Conservation (phyloP, 2,797 vertebrate genomes). For the Aphelocoma californica region DNA sequence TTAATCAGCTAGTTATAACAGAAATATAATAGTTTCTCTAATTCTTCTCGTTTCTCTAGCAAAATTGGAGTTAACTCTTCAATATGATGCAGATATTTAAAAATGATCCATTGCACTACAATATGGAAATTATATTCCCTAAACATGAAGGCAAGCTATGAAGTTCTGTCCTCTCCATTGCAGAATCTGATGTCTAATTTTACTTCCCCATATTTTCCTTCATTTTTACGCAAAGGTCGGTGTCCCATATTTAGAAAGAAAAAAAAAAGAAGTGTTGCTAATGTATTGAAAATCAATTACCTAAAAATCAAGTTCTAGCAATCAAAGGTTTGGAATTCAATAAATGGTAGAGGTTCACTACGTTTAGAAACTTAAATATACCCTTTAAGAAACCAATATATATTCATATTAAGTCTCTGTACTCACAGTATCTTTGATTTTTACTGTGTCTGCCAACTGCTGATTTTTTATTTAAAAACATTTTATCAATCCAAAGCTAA, state of each 20-base stretch:
- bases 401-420: background rate
- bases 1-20: background rate
- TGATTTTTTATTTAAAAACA: constrained; percentile 24
- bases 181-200: background rate
- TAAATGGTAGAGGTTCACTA: background rate
- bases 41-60: background rate
- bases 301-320: background rate
- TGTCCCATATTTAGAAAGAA: background rate
- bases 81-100: background rate
- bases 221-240: background rate
- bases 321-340: background rate
- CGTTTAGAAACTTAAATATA: background rate
- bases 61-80: background rate
- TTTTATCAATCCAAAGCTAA: constrained; percentile 36
- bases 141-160: background rate
- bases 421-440: background rate
- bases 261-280: background rate
- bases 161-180: background rate
- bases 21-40: background rate
- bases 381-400: background rate
- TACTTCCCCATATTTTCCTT: background rate
- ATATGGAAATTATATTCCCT: background rate
- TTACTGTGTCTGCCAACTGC: background rate
- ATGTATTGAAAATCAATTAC: background rate
- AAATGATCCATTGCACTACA: background rate